Evolutionary conservation across 2,797 vertebrate genomes (phyloP), one percentile per base, ranked within the genome.

Genomic region (Sebastes kiyomatsui): DNA sequence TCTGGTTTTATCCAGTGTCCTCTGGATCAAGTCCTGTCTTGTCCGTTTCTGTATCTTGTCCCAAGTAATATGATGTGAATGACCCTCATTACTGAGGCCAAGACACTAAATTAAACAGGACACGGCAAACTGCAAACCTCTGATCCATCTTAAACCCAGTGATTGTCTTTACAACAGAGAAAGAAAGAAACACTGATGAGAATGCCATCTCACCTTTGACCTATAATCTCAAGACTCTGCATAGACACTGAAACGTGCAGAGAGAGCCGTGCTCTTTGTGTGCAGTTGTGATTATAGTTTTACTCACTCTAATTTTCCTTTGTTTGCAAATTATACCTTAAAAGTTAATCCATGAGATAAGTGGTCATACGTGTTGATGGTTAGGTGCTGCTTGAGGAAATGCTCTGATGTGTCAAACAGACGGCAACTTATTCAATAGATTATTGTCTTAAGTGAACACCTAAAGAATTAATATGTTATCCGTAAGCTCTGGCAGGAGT

Each of bases 51-150:
- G 64, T 66, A 73, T 68, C 61, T 56, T 56, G 46, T 59, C 54
- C 3, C 6, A 13, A 20, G 20, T 85, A 85, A 87, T 77, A 13
- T 56, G 49, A 80, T 67, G 72, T 82, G 70, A 87, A 71, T 18
- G 35, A 62, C 42, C 20, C 20, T 79, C 66, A 80, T 86, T 66
- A 80, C 49, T 25, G 70, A 77, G 55, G 56, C 49, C 73, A 56
- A 56, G 49, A 80, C 52, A 56, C 49, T 65, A 68, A 81, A 80
- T 81, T 81, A 74, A 80, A 82, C 61, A 82, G 72, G 74, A 82
- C 11, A 6, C 1, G 12, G 62, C 62, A 75, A 71, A 72, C 56
- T 75, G 71, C 20, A 67, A 64, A 35, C 65, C 56, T 61, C 66
- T 52, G 46, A 64, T 75, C 23, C 70, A 23, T 72, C 30, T 67